Base-by-base conservation (phyloP, 2,797 vertebrate species). In the Anguilla anguilla region DNA sequence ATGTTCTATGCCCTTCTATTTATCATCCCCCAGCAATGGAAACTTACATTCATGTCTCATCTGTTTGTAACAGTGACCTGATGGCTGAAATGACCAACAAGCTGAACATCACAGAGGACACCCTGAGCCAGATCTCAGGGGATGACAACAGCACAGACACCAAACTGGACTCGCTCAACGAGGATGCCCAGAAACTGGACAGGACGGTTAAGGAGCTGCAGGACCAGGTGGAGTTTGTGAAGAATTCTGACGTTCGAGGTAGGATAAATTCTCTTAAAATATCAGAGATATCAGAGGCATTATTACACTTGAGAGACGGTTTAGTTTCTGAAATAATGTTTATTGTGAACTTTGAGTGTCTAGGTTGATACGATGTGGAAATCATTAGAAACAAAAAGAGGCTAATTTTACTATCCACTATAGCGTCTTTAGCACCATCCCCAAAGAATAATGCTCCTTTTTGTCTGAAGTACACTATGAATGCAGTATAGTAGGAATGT, bases 201-300 rank as follows among this genome's bases (percentile, higher is more conserved):
- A 94, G 61, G 0, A 96, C 96, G 0, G 96, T 99, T 88, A 96
- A 96, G 85, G 97, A 98, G 85, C 96, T 99, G 85, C 95, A 96
- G 88, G 96, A 97, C 59, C 99, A 99, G 89, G 94, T 99, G 1
- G 97, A 99, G 93, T 97, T 98, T 90, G 97, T 99, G 91, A 99
- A 98, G 93, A 99, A 99, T 92, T 99, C 98, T 0, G 97, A 99
- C 92, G 93, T 99, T 90, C 96, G 95, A 89, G 99, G 99, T 99
- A 87, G 95, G 96, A 91, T 51, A 22, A 61, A 9, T 7, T 10
- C 15, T 67, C 49, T 43, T 39, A 19, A 46, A 39, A 31, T 22
- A 1, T 11, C 22, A 25, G 22, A 39, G 49, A 82, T 82, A 11
- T 82, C 15, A 22, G 17, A 82, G 39, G 49, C 82, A 28, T 74